Base-by-base conservation (phyloP, 92 coral and sea anemone species). In the Chrysogorgia sp. region DNA sequence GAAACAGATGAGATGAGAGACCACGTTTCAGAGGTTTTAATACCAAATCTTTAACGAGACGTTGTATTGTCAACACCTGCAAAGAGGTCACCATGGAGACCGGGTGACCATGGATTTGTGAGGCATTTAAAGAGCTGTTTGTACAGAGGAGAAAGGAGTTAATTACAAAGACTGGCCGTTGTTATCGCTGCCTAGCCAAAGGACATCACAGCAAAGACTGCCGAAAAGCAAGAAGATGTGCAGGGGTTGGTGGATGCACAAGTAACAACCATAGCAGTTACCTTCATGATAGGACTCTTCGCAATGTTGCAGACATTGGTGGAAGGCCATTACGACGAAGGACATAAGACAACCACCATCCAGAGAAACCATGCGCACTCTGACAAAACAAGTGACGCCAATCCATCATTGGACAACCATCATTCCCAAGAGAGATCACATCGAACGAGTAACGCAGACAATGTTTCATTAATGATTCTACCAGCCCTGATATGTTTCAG, bases 1-100 rank as follows among this genome's bases (percentile, higher is more conserved):
- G 43, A 37, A 37, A 37, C 24, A 56, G 50, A n/a, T n/a, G n/a
- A 66, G 45, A 58, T 40, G 55, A 57, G 28, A 22, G 81, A 50
- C 25, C 9, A 15, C 66, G 67, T 79, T 15, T 17, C 7, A 19
- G 77, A 53, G 60, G 34, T 17, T 79, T 79, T 40, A 50, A 10
- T 37, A 79, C 83, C 15, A 29, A 10, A 23, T 47, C 65, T 52
- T 52, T 17, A 23, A 52, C 59, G n/a, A n/a, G n/a, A 52, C 22
- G 58, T 2, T 69, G 70, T n/a, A 29, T 69, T 22, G 83, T 84
- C 2, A 70, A 68, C 33, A 28, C 34, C 10, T 84, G 88, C 43
- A 62, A 26, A 29, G 40, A 26, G n/a, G 61, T 43, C 29, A 58
- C 43, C 47, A 37, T 60, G 20, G 59, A 24, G 25, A 43, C 43